phyloP scores from a whole-genome alignment of 2,113 vertebrate genomes.

The Patagioenas fasciata region DNA sequence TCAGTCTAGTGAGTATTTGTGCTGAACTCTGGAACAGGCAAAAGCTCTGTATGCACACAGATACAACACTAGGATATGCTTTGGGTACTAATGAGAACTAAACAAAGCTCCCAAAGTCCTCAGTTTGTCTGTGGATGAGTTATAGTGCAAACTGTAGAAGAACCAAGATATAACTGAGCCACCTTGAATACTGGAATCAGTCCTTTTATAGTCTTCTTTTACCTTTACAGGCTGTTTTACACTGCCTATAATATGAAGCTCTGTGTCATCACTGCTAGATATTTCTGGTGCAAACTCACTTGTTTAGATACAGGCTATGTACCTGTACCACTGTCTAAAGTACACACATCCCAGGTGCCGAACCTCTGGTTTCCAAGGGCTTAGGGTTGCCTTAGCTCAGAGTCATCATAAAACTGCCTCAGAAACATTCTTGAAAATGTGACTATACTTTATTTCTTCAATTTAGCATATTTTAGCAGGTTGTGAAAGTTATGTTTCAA shows the following conservation, averaged over 20 bases:
- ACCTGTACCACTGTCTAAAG: fast-evolving
- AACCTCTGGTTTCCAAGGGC: not conserved
- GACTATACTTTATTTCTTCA: not conserved
- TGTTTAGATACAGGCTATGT: not conserved
- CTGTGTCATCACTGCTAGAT: not conserved
- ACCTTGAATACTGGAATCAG: not conserved
- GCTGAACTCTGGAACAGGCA: not conserved
- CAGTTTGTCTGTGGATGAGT: not conserved
- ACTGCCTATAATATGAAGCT: not conserved
- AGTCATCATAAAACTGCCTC: not conserved
- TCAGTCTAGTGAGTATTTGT: not conserved
- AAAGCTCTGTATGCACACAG: not conserved
- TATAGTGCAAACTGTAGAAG: not conserved
- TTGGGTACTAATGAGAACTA: not conserved
- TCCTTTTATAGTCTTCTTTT: not conserved
- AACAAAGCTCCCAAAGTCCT: not conserved
- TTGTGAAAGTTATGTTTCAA: not conserved
- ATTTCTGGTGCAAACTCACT: not conserved
- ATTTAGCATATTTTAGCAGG: not conserved
- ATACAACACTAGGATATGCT: not conserved
- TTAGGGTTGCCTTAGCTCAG: not conserved
- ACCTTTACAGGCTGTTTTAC: not conserved
- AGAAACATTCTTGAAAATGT: not conserved
- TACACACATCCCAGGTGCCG: not conserved
- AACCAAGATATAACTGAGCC: not conserved